phyloP scores from a whole-genome alignment of 2,888 invertebrate genomes.

The Prosopocoilus inquinatus region DNA sequence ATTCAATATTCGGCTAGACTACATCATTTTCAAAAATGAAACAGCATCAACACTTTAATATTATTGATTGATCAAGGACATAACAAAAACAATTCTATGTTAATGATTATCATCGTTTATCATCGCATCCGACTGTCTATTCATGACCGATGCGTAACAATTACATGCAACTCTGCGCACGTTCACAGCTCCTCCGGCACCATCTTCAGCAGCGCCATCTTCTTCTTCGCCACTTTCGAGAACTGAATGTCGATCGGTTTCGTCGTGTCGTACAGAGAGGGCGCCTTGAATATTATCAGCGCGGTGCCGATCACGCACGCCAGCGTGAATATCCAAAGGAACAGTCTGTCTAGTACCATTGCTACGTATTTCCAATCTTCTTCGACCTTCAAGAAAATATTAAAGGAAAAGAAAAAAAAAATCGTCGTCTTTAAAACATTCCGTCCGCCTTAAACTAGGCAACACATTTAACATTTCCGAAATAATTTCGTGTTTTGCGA shows the following conservation, averaged over 20 bases:
- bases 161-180: slow-evolving; percentile 18
- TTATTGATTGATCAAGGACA: slow-evolving; percentile 40
- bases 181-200: slow-evolving; percentile 60
- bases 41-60: slow-evolving; percentile 41
- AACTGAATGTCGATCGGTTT: slow-evolving; percentile 87
- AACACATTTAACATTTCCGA: no score
- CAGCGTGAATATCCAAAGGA: slow-evolving; percentile 92
- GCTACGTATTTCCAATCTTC: slow-evolving; percentile 98
- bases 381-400: slow-evolving; percentile 66
- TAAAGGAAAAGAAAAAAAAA: no score
- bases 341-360: slow-evolving; percentile 94
- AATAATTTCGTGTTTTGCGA: no score
- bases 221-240: slow-evolving; percentile 89
- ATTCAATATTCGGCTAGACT: slow-evolving; percentile 39
- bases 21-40: slow-evolving; percentile 42
- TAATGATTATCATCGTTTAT: slow-evolving; percentile 50
- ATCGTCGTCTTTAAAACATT: no score
- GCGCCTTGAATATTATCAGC: slow-evolving; percentile 85
- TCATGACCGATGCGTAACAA: slow-evolving; percentile 22
- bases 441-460: no score
- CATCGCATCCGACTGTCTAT: slow-evolving; percentile 35
- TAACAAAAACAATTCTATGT: slow-evolving; percentile 44
- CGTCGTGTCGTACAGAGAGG: slow-evolving; percentile 86
- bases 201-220: slow-evolving; percentile 84
- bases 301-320: slow-evolving; percentile 90